Evolutionary conservation across 2,797 vertebrate species (phyloP).

Genomic region (Anabas testudineus): DNA sequence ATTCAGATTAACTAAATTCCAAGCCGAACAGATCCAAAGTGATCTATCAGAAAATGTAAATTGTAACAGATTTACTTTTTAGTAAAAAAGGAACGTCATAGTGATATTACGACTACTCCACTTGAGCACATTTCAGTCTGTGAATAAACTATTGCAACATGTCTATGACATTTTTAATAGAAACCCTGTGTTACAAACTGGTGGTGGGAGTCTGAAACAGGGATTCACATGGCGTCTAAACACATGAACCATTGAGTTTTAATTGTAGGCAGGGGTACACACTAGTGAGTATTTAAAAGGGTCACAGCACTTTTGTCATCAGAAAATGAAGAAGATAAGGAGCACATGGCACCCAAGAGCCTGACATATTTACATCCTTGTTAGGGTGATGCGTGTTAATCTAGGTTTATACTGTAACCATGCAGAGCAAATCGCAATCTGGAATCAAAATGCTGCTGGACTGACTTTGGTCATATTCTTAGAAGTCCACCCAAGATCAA

Average conservation of each 20-base stretch:
- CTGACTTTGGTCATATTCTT: no score
- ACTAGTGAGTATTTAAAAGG: no score
- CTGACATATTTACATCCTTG: no score
- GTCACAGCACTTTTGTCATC: no score
- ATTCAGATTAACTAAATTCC: not conserved
- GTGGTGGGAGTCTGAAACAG: not conserved
- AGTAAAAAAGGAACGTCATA: not conserved
- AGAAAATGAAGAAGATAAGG: no score
- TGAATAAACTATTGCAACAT: not conserved
- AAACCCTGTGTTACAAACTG: not conserved
- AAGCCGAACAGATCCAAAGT: not conserved
- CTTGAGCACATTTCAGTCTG: no score
- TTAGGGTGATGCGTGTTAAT: not conserved
- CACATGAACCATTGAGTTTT: not conserved
- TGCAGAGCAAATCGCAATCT: no score
- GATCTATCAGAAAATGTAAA: not conserved
- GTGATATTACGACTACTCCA: no score
- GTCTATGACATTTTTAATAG: not conserved
- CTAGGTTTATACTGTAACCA: no score
- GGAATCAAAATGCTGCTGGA: no score
- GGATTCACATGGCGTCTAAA: not conserved
- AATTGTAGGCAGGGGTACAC: no score
- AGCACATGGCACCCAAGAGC: no score
- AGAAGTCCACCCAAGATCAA: not conserved
- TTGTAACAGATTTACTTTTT: not conserved